phyloP scores from a whole-genome alignment of 2,797 vertebrate genomes.

The Gambelia wislizenii region DNA sequence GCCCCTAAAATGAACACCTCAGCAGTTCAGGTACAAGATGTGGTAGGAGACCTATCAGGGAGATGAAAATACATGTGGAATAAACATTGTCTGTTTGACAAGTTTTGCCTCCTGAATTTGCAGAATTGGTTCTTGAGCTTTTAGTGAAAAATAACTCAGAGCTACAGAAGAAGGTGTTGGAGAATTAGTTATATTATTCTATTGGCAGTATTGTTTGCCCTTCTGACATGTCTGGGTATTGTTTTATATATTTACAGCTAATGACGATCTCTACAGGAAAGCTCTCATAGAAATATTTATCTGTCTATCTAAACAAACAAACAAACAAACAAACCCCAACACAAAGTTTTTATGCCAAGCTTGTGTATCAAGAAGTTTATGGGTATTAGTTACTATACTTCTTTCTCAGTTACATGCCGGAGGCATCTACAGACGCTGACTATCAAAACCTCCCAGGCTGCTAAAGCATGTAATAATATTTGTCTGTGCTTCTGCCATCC shows the following conservation, averaged over 20 bases:
- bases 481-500: slow-evolving; percentile 2
- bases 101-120: not conserved
- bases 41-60: not conserved
- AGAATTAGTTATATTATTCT: not conserved
- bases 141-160: not conserved
- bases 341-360: not conserved
- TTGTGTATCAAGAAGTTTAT: not conserved
- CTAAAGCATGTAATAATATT: not conserved
- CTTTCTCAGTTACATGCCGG: not conserved
- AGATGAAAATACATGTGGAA: slow-evolving; percentile 14
- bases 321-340: too few species aligned
- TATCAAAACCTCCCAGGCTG: not conserved
- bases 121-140: not conserved
- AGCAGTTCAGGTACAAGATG: slow-evolving; percentile 6
- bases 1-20: not conserved
- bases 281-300: not conserved
- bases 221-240: not conserved
- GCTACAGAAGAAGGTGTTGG: not conserved
- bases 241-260: not conserved
- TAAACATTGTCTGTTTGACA: not conserved
- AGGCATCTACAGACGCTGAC: not conserved
- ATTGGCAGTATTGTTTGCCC: too few species aligned
- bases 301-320: not conserved
- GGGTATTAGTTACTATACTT: not conserved
- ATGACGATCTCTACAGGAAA: not conserved